Evolutionary conservation across 1,140 invertebrate species (phyloP).

Genomic region (Neodiprion lecontei): DNA sequence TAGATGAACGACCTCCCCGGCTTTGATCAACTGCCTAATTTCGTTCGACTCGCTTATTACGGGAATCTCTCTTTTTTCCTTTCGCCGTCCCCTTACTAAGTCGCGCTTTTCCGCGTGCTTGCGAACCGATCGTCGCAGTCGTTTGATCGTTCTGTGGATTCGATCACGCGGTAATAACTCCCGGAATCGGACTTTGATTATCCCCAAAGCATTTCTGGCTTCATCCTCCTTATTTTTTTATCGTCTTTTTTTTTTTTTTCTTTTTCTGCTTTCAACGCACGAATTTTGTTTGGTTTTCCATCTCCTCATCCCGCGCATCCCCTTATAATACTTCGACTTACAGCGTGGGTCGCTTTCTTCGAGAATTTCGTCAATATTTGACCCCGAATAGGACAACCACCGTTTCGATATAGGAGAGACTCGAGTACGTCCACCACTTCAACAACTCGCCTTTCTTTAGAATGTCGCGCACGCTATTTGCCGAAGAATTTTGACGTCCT

Average conservation of each 20-base stretch:
- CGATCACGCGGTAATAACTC: no score
- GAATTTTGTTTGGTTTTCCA: no score
- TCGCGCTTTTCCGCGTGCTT: background rate
- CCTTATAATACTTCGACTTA: background rate
- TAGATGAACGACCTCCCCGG: background rate
- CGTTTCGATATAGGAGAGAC: background rate
- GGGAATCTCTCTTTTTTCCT: background rate
- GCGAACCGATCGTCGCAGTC: no score
- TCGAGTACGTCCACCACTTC: constrained; percentile 4
- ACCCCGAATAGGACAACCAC: background rate
- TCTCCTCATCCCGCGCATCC: background rate
- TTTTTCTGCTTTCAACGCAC: no score
- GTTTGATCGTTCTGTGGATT: no score
- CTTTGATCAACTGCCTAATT: constrained; percentile 7
- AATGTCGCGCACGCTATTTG: background rate
- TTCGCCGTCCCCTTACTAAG: no score
- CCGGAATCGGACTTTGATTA: no score
- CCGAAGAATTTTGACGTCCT: background rate
- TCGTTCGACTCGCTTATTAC: background rate
- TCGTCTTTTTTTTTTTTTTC: no score
- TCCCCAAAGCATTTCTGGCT: no score
- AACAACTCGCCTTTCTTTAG: background rate
- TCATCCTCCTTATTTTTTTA: no score
- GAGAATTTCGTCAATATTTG: constrained; percentile 5
- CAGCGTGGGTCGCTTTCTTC: background rate